Base-by-base conservation (phyloP, 2,888 invertebrate genomes). In the Acrobeloides nanus region DNA sequence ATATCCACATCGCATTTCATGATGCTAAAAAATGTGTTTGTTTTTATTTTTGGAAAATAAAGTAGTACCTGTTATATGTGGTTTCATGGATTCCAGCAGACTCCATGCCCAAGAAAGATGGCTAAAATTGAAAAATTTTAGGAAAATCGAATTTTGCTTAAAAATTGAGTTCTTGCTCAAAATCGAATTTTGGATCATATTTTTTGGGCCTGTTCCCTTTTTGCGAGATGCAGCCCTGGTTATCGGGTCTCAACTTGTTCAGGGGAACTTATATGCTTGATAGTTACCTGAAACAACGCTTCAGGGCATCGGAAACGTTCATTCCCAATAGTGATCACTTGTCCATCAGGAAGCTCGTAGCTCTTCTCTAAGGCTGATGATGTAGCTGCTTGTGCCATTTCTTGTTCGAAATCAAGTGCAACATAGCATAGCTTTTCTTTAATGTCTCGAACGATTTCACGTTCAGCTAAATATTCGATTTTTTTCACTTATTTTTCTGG, bases 351-450 rank as follows among this genome's bases (percentile, higher is more conserved):
- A 80, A 87, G 82, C 77, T 87, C 86, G 80, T 87, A 87, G 73
- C 84, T 84, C 82, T 87, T 87, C 81, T 87, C 87, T 74, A 87
- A 81, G 73, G 86, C 86, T 77, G 86, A 85, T 77, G 86, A 86
- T 75, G 86, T 84, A 74, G 86, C 86, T 58, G 87, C 87, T 77
- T 86, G 86, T 77, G 86, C 86, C 86, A 87, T 86, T 80, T 87
- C 86, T 55, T 92, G 90, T 76, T 95, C 95, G 59, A 97, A 85
- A 76, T 97, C 90, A 75, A 97, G 95, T 12, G 92, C 95, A 71
- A 95, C 89, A 75, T 97, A 97, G 77, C 95, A 97, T 24, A 97
- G 80, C 75, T 93, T 93, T 76, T 97, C 97, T 76, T 68, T 68
- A 62, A 89, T 88, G 78, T 90, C 89, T 69, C 89, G 84, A 56